Evolutionary conservation across 2,888 invertebrate genomes (phyloP).

Genomic region (Meloe dianella): DNA sequence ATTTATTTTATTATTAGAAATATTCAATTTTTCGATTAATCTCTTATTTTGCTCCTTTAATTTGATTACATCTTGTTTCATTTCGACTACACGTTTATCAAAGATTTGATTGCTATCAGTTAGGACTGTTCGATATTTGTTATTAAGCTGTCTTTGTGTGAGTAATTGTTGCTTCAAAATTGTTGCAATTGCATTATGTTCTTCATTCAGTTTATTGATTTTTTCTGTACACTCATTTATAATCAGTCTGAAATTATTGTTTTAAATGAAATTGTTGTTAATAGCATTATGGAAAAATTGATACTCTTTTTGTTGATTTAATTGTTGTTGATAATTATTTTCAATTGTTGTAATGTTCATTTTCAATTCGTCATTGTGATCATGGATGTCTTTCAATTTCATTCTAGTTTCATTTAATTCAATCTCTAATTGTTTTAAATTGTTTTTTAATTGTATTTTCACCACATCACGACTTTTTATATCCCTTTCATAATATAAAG

Average conservation of each 20-base stretch:
- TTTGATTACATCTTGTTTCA: constrained; percentile 64
- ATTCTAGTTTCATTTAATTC: constrained; percentile 54
- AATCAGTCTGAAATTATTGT: constrained; percentile 32
- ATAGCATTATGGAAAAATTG: too few relatives aligned
- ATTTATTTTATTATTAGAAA: constrained; percentile 45
- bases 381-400: constrained; percentile 47
- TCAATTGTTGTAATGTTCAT: constrained; percentile 49
- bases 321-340: constrained; percentile 41
- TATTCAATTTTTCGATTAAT: constrained; percentile 56
- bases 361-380: constrained; percentile 45
- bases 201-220: constrained; percentile 39
- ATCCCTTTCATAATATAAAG: constrained; percentile 64
- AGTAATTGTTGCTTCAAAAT: constrained; percentile 67
- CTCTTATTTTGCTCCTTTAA: constrained; percentile 59
- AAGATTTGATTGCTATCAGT: constrained; percentile 68
- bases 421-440: constrained; percentile 57
- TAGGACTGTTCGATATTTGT: constrained; percentile 70
- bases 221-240: constrained; percentile 35
- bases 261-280: too few relatives aligned
- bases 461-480: constrained; percentile 66
- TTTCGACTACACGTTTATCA: constrained; percentile 64
- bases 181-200: constrained; percentile 53
- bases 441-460: constrained; percentile 58
- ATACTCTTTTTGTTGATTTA: constrained; percentile 17
- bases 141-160: constrained; percentile 66